phyloP scores from a whole-genome alignment of 2,888 invertebrate species.

The Dynastes maya region DNA sequence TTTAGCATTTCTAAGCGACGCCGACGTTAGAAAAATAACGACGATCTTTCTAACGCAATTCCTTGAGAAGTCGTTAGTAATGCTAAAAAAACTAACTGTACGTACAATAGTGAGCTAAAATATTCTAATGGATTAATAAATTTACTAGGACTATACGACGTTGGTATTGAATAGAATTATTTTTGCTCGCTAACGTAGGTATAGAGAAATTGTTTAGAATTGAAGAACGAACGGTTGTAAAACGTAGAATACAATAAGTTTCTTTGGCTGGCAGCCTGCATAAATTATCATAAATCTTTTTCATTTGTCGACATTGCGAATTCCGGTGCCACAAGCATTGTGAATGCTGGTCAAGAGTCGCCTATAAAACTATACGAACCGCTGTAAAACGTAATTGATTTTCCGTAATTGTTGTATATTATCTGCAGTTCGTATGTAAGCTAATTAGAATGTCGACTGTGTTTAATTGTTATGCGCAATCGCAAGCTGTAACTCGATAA shows the following conservation, averaged over 20 bases:
- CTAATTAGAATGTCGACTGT: too few relatives aligned
- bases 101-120: not conserved
- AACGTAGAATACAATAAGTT: not conserved
- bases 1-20: not conserved
- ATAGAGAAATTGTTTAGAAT: not conserved
- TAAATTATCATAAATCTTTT: conserved; percentile 20
- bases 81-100: not conserved
- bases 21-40: not conserved
- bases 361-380: not conserved
- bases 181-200: not conserved
- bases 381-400: too few relatives aligned
- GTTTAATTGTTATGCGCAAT: too few relatives aligned
- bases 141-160: too few relatives aligned
- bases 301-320: not conserved
- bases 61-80: not conserved
- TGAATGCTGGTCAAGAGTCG: not conserved
- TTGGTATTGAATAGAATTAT: too few relatives aligned
- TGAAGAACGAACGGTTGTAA: not conserved
- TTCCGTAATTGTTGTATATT: too few relatives aligned
- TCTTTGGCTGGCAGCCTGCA: not conserved
- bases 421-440: too few relatives aligned
- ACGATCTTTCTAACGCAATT: not conserved
- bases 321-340: not conserved
- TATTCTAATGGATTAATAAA: not conserved
- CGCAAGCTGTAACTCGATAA: too few relatives aligned